A percentile compares a stretch with the other conserved stretches of the same genome.
These are phyloP conservation scores for Chlorospingus flavigularis DNA, from an alignment of 2,797 vertebrate genomes.

Conservation along the genomic window DNA sequence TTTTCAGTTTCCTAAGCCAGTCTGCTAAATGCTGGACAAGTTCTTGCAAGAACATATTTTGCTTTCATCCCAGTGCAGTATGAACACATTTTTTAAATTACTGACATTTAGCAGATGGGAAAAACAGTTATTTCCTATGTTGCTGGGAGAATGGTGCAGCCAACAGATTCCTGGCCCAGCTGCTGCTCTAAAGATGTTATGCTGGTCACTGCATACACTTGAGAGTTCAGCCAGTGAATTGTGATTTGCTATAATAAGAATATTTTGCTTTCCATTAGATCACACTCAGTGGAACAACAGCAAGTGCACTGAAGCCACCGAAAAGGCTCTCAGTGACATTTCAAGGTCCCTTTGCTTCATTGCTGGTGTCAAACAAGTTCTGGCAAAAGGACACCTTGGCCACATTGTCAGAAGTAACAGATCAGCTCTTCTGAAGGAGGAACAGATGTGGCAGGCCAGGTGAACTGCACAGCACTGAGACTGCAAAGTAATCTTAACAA, in stretches of 20 bases:
- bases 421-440: background rate
- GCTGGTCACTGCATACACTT: background rate
- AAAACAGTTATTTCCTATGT: background rate
- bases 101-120: background rate
- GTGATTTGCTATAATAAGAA: conserved; percentile 54
- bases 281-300: background rate
- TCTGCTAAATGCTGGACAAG: background rate
- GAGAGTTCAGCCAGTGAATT: conserved; percentile 44
- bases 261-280: conserved; percentile 47
- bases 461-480: background rate
- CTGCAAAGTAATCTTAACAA: background rate
- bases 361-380: background rate
- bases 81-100: conserved; percentile 6
- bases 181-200: conserved; percentile 28
- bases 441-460: background rate
- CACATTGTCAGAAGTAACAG: background rate
- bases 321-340: background rate
- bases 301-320: background rate
- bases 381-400: background rate
- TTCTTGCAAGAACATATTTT: background rate
- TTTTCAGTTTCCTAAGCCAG: background rate
- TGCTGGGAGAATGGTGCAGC: background rate
- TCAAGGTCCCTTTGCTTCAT: conserved; percentile 32
- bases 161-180: conserved; percentile 26
- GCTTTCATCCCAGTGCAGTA: background rate